Evolutionary conservation across 1,140 invertebrate species (phyloP), one percentile per base, ranked within the genome.

Genomic region (Brachionus sp.): DNA sequence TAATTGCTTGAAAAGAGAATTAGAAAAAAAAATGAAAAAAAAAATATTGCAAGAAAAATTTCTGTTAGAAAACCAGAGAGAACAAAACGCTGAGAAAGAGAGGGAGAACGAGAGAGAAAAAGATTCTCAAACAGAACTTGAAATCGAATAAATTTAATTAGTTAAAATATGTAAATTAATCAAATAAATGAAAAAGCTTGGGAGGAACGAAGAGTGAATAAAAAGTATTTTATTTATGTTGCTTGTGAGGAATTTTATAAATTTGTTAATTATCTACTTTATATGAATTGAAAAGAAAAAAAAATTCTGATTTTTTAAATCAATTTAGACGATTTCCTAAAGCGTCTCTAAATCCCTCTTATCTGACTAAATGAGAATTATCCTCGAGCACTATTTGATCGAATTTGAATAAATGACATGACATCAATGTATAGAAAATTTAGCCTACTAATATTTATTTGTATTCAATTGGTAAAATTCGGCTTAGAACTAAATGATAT

Each of bases 131-230:
- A 37, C 16, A 33, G 25, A 66, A 66, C 25, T 66, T 66, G 64
- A 66, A 66, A 66, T 66, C 62, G 62, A 70, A 70, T 70, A 70
- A 70, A 70, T 70, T 70, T 70, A 70, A 70, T 70, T 70, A 70
- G 13, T 70, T 70, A 19, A 70, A 70, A 70, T 70, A 70, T 70
- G 66, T 70, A 70, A 70, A 70, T 70, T 70, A 70, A 70, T 70
- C 10, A 70, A 39, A 70, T 29, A 39, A 70, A 39, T 39, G 35
- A 70, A 7, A 70, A 39, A 70, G 13, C 25, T 33, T 33, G 64
- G 13, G 64, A 66, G 64, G 33, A 37, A 66, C 33, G 33, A 66
- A 66, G 25, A 66, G 25, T 33, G 37, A 16, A 70, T 19, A 70
- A 39, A 70, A 70, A 70, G 66, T 70, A 39, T 70, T 70, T 70